Evolutionary conservation across 2,113 vertebrate genomes (phyloP).

Genomic region (Cyphomyrus discorhynchus): DNA sequence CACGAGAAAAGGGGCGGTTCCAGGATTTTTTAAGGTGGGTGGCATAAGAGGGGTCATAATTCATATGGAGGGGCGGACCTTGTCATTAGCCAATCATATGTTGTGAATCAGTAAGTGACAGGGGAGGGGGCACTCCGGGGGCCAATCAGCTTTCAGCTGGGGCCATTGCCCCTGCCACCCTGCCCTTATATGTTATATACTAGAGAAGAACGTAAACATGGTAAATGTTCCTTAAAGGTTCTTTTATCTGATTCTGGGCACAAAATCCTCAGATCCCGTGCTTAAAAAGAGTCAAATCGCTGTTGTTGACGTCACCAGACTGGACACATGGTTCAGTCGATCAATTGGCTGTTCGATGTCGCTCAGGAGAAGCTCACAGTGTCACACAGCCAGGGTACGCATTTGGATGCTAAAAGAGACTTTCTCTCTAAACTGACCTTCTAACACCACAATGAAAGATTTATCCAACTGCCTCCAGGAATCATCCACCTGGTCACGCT

Average conservation of each 20-base stretch:
- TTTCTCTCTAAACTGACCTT: not conserved
- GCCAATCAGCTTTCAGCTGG: not conserved
- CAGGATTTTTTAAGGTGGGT: not conserved
- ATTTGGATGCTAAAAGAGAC: not conserved
- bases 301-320: not conserved
- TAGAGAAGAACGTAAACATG: not conserved
- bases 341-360: not conserved
- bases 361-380: not conserved
- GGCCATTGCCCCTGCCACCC: not conserved
- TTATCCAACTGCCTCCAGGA: not conserved
- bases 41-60: not conserved
- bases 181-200: not conserved
- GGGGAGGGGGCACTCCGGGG: not conserved
- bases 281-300: not conserved
- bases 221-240: not conserved
- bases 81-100: not conserved
- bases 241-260: not conserved
- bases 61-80: not conserved
- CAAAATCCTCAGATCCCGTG: not conserved
- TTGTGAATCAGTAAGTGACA: not conserved
- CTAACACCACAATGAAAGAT: not conserved
- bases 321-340: not conserved
- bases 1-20: not conserved
- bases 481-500: not conserved
- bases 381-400: not conserved